Evolutionary conservation across 2,113 vertebrate species (phyloP).

Genomic region (Stegostoma tigrinum): DNA sequence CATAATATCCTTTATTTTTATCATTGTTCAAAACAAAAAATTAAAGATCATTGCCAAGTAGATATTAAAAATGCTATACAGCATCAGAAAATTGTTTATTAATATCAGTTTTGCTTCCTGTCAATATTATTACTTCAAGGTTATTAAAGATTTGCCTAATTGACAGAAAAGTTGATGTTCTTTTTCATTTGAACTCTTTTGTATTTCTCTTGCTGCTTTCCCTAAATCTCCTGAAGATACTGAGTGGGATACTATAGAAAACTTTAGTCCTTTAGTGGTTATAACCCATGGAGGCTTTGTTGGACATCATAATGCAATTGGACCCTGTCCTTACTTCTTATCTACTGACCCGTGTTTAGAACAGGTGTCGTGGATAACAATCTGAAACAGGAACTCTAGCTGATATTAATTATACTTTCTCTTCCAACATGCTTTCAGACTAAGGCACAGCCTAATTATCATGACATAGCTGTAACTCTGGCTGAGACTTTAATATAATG

Average conservation of each 20-base stretch:
- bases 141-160: background rate
- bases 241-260: background rate
- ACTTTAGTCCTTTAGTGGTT: background rate
- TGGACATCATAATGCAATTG: background rate
- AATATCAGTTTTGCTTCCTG: background rate
- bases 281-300: background rate
- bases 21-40: background rate
- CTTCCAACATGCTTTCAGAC: background rate
- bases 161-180: background rate
- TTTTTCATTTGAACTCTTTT: background rate
- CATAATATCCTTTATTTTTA: background rate
- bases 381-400: background rate
- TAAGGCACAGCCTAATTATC: background rate
- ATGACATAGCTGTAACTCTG: background rate
- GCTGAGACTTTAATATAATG: background rate
- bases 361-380: background rate
- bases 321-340: background rate
- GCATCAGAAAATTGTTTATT: background rate
- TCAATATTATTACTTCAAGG: background rate
- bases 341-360: background rate
- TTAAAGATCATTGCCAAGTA: background rate
- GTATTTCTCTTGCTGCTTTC: background rate
- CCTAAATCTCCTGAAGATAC: background rate
- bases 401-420: background rate
- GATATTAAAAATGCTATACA: background rate